phyloP scores from a whole-genome alignment of 2,113 vertebrate genomes.

The Ancistrus triradiatus region DNA sequence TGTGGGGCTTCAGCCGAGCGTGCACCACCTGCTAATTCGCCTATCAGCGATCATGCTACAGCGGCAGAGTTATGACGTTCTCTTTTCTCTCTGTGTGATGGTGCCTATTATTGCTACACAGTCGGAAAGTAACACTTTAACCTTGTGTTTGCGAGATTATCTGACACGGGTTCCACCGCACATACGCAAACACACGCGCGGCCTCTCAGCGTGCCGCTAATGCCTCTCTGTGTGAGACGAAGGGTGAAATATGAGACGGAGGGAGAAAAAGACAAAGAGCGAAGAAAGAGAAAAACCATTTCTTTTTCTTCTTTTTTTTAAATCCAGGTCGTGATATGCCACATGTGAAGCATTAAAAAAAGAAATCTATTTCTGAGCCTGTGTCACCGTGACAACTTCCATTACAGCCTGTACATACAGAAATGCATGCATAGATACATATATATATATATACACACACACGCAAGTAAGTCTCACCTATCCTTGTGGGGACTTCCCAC shows the following conservation, averaged over 20 bases:
- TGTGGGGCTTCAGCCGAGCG: too few relatives aligned
- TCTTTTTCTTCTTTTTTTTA: neutral
- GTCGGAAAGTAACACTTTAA: neutral
- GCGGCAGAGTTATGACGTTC: neutral
- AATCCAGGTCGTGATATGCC: constrained; percentile 5
- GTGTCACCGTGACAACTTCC: constrained; percentile 17
- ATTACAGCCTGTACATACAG: neutral
- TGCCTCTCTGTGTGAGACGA: constrained; percentile 23
- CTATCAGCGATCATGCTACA: neutral
- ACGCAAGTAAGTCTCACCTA: neutral
- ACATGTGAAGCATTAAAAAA: constrained; percentile 13
- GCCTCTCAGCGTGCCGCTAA: constrained; percentile 14
- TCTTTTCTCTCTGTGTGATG: neutral
- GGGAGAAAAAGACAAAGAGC: constrained; percentile 11
- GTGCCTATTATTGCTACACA: constrained; percentile 7
- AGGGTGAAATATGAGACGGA: neutral
- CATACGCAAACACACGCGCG: constrained; percentile 11
- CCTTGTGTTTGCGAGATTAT: neutral
- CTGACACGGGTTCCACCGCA: constrained; percentile 2
- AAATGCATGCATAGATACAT: neutral
- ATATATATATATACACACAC: neutral
- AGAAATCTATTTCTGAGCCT: constrained; percentile 16
- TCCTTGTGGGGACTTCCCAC: too few relatives aligned
- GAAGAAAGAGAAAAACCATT: too few relatives aligned
- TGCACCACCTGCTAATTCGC: too few relatives aligned